Percentiles rank a stretch among this genome's conserved stretches.
These are phyloP conservation scores for Adrianichthys oophorus DNA, from an alignment of 2,797 vertebrate genomes.

Conservation along the genomic window DNA sequence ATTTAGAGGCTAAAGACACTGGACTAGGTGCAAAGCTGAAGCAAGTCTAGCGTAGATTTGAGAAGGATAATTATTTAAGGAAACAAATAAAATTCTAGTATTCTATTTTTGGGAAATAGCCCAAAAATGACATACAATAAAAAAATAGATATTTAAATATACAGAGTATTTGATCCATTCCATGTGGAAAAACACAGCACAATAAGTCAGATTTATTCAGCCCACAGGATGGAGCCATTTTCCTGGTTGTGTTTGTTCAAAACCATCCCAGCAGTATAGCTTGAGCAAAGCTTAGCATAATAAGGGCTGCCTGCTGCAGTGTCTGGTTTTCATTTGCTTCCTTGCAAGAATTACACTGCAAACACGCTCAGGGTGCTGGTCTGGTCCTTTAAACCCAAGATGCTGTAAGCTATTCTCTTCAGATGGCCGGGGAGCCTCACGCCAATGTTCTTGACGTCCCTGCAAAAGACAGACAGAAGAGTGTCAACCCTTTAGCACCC, in stretches of 20 bases:
- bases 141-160: slow-evolving; percentile 77
- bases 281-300: slow-evolving; percentile 68
- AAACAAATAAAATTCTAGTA: slow-evolving; percentile 35
- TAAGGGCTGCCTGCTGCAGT: slow-evolving; percentile 59
- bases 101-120: slow-evolving; percentile 41
- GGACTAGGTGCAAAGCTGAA: too few species aligned
- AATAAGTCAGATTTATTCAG: slow-evolving; percentile 57
- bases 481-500: neutral
- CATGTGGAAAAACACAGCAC: slow-evolving; percentile 56
- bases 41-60: slow-evolving; percentile 2
- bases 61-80: slow-evolving; percentile 58
- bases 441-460: slow-evolving; percentile 91
- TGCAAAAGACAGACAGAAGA: slow-evolving; percentile 60
- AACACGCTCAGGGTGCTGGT: slow-evolving; percentile 87
- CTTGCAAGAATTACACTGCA: slow-evolving; percentile 72
- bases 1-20: too few species aligned
- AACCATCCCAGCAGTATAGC: slow-evolving; percentile 59
- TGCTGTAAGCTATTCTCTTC: slow-evolving; percentile 94
- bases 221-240: slow-evolving; percentile 36
- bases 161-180: slow-evolving; percentile 63
- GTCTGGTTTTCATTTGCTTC: slow-evolving; percentile 31
- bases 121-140: slow-evolving; percentile 62
- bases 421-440: slow-evolving; percentile 93
- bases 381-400: slow-evolving; percentile 93
- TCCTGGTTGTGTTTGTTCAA: slow-evolving; percentile 51